Conservation (phyloP, 2,888 invertebrate genomes). For the Erebia ligea region DNA sequence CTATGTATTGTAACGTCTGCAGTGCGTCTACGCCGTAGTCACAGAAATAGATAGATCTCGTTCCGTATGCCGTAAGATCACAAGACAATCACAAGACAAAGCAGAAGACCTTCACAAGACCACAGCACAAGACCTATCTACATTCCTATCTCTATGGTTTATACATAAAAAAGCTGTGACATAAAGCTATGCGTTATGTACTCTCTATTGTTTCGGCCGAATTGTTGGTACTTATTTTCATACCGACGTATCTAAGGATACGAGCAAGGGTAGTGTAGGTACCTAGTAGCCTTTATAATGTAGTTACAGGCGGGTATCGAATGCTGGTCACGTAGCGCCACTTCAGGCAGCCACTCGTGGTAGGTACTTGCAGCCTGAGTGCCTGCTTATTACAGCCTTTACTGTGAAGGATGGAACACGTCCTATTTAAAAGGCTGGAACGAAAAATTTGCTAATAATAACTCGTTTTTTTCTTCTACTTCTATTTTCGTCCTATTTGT, state of each 20-base stretch:
- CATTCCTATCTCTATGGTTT: too few relatives aligned
- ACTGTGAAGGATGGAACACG: slow-evolving; percentile 11
- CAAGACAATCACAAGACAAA: too few relatives aligned
- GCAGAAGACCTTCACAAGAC: too few relatives aligned
- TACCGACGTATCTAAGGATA: slow-evolving; percentile 1
- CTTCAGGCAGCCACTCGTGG: slow-evolving; percentile 52
- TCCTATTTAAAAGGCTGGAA: slow-evolving; percentile 3
- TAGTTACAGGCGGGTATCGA: slow-evolving; percentile 46
- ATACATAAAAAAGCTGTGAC: too few relatives aligned
- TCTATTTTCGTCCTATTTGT: too few relatives aligned
- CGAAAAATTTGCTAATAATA: neutral
- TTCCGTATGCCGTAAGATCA: too few relatives aligned
- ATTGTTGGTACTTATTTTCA: neutral
- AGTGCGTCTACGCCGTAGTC: too few relatives aligned
- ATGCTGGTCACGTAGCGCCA: slow-evolving; percentile 60
- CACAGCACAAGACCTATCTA: too few relatives aligned
- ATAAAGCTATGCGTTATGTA: too few relatives aligned
- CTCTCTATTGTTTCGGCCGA: too few relatives aligned
- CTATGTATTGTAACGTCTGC: too few relatives aligned
- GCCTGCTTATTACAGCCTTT: slow-evolving; percentile 27
- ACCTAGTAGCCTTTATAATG: slow-evolving; percentile 24
- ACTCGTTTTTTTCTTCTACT: neutral
- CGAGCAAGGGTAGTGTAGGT: slow-evolving; percentile 3
- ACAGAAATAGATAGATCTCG: too few relatives aligned
- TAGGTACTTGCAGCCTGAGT: slow-evolving; percentile 31